phyloP scores from a whole-genome alignment of 1,140 invertebrate species.

The Thaumatotibia leucotreta region DNA sequence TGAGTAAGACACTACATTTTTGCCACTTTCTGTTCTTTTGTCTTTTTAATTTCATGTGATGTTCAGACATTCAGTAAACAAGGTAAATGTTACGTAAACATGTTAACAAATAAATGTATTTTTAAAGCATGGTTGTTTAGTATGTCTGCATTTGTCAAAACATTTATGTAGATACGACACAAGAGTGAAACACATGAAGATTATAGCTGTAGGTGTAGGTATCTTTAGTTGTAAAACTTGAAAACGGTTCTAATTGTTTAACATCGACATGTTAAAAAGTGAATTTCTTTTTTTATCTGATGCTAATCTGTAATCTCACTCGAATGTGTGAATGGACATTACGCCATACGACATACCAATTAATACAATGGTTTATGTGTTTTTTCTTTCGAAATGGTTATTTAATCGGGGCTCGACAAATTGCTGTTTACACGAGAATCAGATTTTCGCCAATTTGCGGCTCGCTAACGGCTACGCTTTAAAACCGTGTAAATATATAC shows the following conservation, averaged over 20 bases:
- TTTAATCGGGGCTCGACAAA: conserved; percentile 20
- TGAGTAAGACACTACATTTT: neutral
- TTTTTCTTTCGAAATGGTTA: conserved; percentile 7
- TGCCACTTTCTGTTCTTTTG: too few species aligned
- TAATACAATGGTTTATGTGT: neutral
- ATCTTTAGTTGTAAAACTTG: neutral
- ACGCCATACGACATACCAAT: neutral
- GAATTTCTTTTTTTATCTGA: neutral
- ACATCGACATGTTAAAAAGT: neutral
- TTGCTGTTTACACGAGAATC: conserved; percentile 37
- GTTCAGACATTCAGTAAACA: too few species aligned
- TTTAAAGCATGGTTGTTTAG: too few species aligned
- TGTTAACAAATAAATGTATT: too few species aligned
- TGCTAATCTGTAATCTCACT: too few species aligned
- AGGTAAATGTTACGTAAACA: too few species aligned
- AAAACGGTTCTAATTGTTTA: too few species aligned
- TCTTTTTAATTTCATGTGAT: too few species aligned
- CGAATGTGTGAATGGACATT: neutral
- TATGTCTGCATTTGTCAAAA: too few species aligned
- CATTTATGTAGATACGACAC: too few species aligned
- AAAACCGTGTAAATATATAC: neutral
- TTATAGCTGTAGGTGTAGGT: too few species aligned
- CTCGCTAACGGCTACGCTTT: conserved; percentile 39
- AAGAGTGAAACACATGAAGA: too few species aligned
- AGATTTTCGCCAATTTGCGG: conserved; percentile 42